Base-by-base conservation (phyloP, 2,113 vertebrate genomes). In the Oenanthe melanoleuca region DNA sequence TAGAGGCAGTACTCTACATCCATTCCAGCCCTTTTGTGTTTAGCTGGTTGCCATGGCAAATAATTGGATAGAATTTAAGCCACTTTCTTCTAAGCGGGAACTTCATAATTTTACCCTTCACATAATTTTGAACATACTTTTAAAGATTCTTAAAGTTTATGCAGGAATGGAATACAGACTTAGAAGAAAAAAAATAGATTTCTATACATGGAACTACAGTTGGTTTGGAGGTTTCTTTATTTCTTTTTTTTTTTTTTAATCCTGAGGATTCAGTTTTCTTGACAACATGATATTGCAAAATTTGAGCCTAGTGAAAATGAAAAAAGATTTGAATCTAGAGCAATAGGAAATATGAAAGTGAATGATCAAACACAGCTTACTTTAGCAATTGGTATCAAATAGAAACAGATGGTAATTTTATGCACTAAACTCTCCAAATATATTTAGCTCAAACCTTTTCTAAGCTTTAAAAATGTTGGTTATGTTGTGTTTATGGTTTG, bases 51-150 rank as follows among this genome's bases (percentile, higher is more conserved):
- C 98, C 98, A 99, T 99, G 98, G 98, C 97, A 99, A 99, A 98
- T 99, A 99, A 99, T 99, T 99, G 98, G 99, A 98, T 98, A 98
- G 98, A 99, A 99, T 99, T 98, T 98, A 98, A 98, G 98, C 98
- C 98, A 98, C 98, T 98, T 98, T 99, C 98, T 98, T 98, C 98
- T 98, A 98, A 98, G 98, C 98, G 98, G 98, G 98, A 98, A 98
- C 98, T 99, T 98, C 98, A 98, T 98, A 98, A 98, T 98, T 98
- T 97, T 97, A 97, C 96, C 98, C 98, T 98, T 97, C 97, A 98
- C 97, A 98, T 98, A 98, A 98, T 98, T 99, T 98, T 98, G 97
- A 97, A 98, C 95, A 96, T 98, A 98, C 97, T 98, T 97, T 98
- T 97, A 98, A 98, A 98, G 97, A 98, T 97, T 97, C 97, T 97